These are phyloP conservation scores for Onthophagus taurus DNA, from an alignment of 1,140 invertebrate genomes.

Conservation along the genomic window DNA sequence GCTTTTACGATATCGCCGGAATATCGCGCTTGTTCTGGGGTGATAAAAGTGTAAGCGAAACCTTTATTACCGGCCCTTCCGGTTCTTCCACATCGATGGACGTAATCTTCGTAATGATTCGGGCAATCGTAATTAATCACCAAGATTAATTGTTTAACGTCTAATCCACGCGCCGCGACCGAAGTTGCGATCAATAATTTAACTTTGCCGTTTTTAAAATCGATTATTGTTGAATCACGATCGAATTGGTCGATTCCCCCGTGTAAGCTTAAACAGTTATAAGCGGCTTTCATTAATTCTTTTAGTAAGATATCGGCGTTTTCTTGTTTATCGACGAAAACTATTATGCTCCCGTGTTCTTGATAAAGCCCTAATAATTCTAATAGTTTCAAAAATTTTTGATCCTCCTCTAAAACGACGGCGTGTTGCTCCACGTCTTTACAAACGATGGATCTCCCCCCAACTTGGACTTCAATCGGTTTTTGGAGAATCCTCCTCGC, in stretches of 20 bases:
- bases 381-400: constrained; percentile 95
- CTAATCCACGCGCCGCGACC: constrained; percentile 91
- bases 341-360: constrained; percentile 85
- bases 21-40: constrained; percentile 79
- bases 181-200: constrained; percentile 86
- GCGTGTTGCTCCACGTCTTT: constrained; percentile 97
- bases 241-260: constrained; percentile 99
- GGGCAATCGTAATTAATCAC: constrained; percentile 99
- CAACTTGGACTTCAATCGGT: constrained; percentile 98
- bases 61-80: constrained; percentile 96
- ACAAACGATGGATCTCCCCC: constrained; percentile 94
- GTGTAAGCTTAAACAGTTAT: constrained; percentile 92
- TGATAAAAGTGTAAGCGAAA: constrained; percentile 93
- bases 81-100: constrained; percentile 91
- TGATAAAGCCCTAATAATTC: constrained; percentile 93
- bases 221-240: constrained; percentile 93
- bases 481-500: constrained; percentile 87
- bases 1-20: constrained; percentile 89
- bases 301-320: constrained; percentile 90
- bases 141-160: constrained; percentile 95
- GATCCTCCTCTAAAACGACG: constrained; percentile 88
- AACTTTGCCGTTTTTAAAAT: constrained; percentile 93
- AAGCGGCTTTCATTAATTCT: constrained; percentile 94
- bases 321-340: constrained; percentile 99
- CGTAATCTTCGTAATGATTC: constrained; percentile 99